Base-by-base conservation (phyloP, 1,140 invertebrate genomes). In the Diabrotica virgifera region DNA sequence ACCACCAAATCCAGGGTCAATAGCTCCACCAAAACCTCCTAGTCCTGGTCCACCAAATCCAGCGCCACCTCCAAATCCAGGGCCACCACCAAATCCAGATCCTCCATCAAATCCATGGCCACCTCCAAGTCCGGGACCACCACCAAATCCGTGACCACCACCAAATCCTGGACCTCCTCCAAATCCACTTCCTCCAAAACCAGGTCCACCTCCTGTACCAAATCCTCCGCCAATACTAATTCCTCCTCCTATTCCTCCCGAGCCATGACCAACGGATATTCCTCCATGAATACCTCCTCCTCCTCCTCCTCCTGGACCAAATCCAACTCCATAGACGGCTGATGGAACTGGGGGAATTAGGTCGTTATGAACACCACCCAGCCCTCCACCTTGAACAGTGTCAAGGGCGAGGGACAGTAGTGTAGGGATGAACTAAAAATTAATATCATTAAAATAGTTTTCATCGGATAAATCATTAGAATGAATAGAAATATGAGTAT, bases 331-430 rank as follows among this genome's bases (percentile, higher is more conserved):
- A 52, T 70, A 73, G 0, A 37, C 36, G 3, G 61, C 14, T 12
- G 65, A 63, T 8, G 62, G 24, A 51, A 58, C 11, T 11, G 74
- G 74, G 40, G 74, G 74, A 40, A 62, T 67, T 36, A 75, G 61
- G 35, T 66, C 67, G 11, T 51, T 59, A 58, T 65, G 38, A 52
- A 64, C 66, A 66, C 70, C 72, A 53, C 12, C 59, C 24, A 24
- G 24, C 24, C 24, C 24, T 24, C 24, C 24, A 24, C 24, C 24
- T 24, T 24, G 24, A 24, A 24, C 24, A 24, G 24, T 24, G 24
- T 24, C 24, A 24, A 24, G 24, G 24, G 24, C 24, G 24, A 24
- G 24, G 24, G 24, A 24, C 24, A 24, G 24, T 24, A 24, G 24
- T 24, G 24, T 51, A 51, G 46, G 46, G 46, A 51, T 11, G 9